Conservation (phyloP, 1,140 invertebrate species). For the Aricia agestis region DNA sequence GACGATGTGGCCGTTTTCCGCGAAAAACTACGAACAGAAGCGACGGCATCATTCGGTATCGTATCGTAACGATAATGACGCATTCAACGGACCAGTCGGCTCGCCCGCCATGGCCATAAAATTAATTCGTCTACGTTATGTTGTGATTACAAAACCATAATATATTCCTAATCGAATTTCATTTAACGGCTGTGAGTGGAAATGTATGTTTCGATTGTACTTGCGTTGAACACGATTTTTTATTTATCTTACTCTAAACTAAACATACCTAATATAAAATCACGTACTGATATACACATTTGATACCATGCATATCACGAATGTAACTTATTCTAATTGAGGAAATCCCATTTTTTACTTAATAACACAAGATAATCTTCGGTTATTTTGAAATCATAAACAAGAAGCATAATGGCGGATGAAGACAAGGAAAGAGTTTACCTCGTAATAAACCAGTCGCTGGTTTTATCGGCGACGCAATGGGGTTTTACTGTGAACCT, state of each 20-base stretch:
- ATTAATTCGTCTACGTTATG: slow-evolving; percentile 27
- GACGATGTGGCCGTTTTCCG: slow-evolving; percentile 65
- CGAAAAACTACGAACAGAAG: slow-evolving; percentile 64
- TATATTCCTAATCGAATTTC: slow-evolving; percentile 24
- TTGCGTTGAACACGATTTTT: neutral
- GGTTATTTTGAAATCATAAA: neutral
- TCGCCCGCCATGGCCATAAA: slow-evolving; percentile 19
- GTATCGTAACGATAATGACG: slow-evolving; percentile 57
- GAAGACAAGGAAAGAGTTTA: neutral
- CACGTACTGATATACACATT: neutral
- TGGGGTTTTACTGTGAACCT: neutral
- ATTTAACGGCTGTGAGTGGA: slow-evolving; percentile 49
- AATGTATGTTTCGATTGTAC: slow-evolving; percentile 19
- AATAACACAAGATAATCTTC: neutral
- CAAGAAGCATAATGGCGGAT: neutral
- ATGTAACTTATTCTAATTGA: neutral
- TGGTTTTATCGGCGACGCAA: neutral
- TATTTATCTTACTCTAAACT: neutral
- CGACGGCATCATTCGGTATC: slow-evolving; percentile 48
- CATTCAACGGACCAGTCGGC: slow-evolving; percentile 40
- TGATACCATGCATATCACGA: neutral
- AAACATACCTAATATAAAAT: neutral
- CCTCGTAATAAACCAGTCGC: neutral
- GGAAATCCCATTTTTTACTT: neutral
- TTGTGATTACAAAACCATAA: slow-evolving; percentile 4